Conservation (phyloP, 2,113 vertebrate species). For the Rousettus leschenaultii region DNA sequence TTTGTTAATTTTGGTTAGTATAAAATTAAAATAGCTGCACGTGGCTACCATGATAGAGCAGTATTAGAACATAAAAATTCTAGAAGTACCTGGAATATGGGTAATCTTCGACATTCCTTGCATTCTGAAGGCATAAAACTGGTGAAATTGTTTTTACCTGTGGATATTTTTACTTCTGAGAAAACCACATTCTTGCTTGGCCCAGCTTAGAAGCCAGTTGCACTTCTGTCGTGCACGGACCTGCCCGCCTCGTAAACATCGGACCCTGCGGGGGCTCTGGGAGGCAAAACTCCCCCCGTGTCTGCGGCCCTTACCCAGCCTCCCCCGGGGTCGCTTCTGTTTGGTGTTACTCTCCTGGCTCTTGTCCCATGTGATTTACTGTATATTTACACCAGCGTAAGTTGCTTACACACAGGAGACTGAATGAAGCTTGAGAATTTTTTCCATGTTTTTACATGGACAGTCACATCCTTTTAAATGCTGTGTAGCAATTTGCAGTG, state of each 20-base stretch:
- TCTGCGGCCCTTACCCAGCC: not conserved
- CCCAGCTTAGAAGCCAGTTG: not conserved
- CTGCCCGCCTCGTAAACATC: not conserved
- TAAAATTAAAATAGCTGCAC: not conserved
- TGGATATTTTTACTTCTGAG: not conserved
- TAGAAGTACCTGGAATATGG: not conserved
- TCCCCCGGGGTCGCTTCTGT: not conserved
- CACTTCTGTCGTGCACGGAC: too few species aligned
- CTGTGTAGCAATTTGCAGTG: not conserved
- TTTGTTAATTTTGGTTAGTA: not conserved
- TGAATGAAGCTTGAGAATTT: not conserved
- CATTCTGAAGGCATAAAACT: not conserved
- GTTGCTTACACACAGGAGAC: not conserved
- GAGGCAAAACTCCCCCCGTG: not conserved
- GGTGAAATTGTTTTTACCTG: not conserved
- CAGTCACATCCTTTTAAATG: not conserved
- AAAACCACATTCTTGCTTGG: not conserved
- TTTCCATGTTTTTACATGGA: not conserved
- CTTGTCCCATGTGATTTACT: not conserved
- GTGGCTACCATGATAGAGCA: not conserved
- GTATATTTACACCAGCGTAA: not conserved
- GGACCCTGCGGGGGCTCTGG: not conserved
- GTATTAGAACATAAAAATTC: not conserved
- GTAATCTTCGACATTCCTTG: not conserved
- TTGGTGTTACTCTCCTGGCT: not conserved